Evolutionary conservation across 2,888 invertebrate species (phyloP).

Genomic region (Stictocephala bisonia): DNA sequence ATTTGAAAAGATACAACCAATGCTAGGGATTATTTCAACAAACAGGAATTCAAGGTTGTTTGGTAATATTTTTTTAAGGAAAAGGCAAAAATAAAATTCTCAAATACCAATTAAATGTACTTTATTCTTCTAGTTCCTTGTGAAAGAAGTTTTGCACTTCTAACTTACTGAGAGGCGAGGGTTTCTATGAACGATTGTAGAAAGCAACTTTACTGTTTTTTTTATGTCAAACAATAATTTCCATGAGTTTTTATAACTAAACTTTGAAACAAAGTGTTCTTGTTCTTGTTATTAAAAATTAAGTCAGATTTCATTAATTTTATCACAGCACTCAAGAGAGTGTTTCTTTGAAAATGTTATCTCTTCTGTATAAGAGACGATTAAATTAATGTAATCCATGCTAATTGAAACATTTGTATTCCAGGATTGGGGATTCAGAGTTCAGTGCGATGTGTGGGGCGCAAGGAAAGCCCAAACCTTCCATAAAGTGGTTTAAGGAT

Average conservation of each 20-base stretch:
- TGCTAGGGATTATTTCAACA: too few relatives aligned
- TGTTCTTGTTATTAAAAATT: not conserved
- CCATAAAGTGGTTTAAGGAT: slow-evolving; percentile 88
- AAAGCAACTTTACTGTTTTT: slow-evolving; percentile 21
- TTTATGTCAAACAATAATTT: slow-evolving; percentile 17
- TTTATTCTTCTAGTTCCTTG: slow-evolving; percentile 25
- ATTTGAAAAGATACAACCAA: too few relatives aligned
- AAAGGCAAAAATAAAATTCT: too few relatives aligned
- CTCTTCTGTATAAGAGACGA: too few relatives aligned
- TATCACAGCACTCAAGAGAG: too few relatives aligned
- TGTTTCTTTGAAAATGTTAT: too few relatives aligned
- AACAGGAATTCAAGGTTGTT: too few relatives aligned
- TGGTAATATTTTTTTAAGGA: too few relatives aligned
- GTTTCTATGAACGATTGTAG: slow-evolving; percentile 17
- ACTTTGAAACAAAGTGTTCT: not conserved
- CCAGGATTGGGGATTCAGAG: slow-evolving; percentile 79
- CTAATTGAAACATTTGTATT: too few relatives aligned
- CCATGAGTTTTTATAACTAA: slow-evolving; percentile 1
- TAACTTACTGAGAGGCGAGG: slow-evolving; percentile 24
- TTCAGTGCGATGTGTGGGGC: slow-evolving; percentile 87
- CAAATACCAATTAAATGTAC: too few relatives aligned
- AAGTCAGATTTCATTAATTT: not conserved
- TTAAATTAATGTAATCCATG: too few relatives aligned
- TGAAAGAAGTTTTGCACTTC: slow-evolving; percentile 27
- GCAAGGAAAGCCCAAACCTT: slow-evolving; percentile 88